These are phyloP conservation scores for Psilanteris sp. DNA, from an alignment of 1,140 invertebrate species.

Conservation along the genomic window DNA sequence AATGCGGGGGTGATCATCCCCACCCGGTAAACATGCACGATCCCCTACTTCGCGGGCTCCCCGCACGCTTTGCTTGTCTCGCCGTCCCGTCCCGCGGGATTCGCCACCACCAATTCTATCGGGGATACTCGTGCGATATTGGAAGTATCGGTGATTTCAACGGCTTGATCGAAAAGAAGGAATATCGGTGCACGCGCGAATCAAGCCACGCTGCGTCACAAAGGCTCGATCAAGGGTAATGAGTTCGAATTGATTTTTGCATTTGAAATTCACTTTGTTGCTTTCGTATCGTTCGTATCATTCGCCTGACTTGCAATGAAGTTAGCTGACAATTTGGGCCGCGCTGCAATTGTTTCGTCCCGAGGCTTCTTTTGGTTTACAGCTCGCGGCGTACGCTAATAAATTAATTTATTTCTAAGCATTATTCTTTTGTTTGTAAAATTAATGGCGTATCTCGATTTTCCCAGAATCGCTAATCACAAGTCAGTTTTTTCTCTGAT, in stretches of 20 bases:
- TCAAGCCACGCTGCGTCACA: conserved; percentile 25
- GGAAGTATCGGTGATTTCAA: conserved; percentile 81
- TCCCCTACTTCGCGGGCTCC: conserved; percentile 35
- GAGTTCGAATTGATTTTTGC: conserved; percentile 22
- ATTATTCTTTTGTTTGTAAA: too few species aligned
- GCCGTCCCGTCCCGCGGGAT: conserved; percentile 63
- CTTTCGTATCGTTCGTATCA: too few species aligned
- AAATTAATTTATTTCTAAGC: too few species aligned
- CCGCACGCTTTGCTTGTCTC: conserved; percentile 52
- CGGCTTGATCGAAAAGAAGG: conserved; percentile 79
- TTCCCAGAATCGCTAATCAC: too few species aligned
- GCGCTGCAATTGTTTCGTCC: too few species aligned
- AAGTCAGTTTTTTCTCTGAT: too few species aligned
- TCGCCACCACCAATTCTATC: conserved; percentile 64
- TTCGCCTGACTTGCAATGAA: too few species aligned
- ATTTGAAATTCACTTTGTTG: too few species aligned
- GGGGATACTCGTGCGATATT: conserved; percentile 73
- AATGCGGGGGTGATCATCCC: conserved; percentile 76
- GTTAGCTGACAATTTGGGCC: too few species aligned
- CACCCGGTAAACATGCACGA: conserved; percentile 56
- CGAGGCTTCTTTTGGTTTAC: too few species aligned
- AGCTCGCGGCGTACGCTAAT: too few species aligned
- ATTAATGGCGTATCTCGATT: too few species aligned
- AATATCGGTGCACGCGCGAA: conserved; percentile 46
- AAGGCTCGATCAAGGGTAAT: conserved; percentile 10